Percentiles rank a stretch among this genome's conserved stretches.
phyloP scores from a whole-genome alignment of 1,140 invertebrate species.

The Paramacrobiotus metropolitanus region DNA sequence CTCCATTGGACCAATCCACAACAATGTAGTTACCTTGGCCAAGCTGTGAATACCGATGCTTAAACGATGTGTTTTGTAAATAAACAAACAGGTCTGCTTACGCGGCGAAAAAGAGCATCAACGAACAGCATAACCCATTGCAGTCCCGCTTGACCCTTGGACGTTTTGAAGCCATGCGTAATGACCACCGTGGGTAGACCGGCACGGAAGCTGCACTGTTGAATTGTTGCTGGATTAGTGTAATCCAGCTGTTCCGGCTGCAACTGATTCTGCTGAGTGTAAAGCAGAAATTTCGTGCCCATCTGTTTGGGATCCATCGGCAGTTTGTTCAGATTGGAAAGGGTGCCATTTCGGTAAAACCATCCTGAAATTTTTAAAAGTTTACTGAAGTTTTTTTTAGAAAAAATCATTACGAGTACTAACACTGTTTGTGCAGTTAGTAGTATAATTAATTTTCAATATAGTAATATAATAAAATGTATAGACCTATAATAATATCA shows the following conservation, averaged over 20 bases:
- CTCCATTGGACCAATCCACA: not conserved
- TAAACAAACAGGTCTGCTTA: not conserved
- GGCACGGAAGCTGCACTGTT: not conserved
- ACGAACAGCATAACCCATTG: constrained; percentile 2
- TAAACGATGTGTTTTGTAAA: not conserved
- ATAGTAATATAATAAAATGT: not conserved
- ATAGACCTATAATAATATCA: not conserved
- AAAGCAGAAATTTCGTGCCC: not conserved
- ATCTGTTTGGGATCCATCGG: not conserved
- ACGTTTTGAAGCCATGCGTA: constrained; percentile 1
- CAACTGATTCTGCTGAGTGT: not conserved
- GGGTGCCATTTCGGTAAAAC: not conserved
- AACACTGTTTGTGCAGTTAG: too few species aligned
- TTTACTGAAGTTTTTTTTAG: too few species aligned
- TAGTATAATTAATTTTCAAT: too few species aligned
- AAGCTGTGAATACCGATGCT: not conserved
- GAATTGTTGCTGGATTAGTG: not conserved
- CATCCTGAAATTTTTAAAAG: constrained; percentile 1
- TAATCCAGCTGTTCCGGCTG: not conserved
- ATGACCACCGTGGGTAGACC: not conserved
- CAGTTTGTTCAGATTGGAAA: not conserved
- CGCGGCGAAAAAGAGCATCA: not conserved
- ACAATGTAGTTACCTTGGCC: not conserved
- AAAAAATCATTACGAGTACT: too few species aligned
- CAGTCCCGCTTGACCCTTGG: not conserved